Evolutionary conservation across 2,888 invertebrate genomes (phyloP), one percentile per base, ranked within the genome.

Genomic region (Cynaeus angustus): DNA sequence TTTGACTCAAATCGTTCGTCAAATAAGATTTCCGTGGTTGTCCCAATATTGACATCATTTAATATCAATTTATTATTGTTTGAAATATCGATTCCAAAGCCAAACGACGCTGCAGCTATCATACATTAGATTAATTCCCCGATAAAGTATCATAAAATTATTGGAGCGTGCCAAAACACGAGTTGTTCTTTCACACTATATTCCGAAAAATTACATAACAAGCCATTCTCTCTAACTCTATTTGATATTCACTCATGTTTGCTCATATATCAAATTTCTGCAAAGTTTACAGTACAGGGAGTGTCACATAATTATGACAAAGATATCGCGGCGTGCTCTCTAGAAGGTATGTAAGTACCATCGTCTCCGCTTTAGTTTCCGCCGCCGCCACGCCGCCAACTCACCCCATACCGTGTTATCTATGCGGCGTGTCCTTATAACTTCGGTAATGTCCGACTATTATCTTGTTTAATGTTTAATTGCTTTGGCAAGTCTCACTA

Each of bases 381-480:
- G 66, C 38, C 41, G 33, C 28, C 30, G 50, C 33, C 33, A 33
- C 41, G 41, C 48, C 53, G 45, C 30, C 55, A 30, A 65, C 43
- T 53, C 65, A 33, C 55, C 65, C 65, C 53, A 28, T 55, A 52
- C 38, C 55, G 55, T 56, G 55, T 48, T 66, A 55, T 66, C 66
- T 48, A 52, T 67, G 59, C 67, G 67, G 59, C 67, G 59, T 58
- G 67, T 59, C 67, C 67, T 58, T 52, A 67, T 45, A 59, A 59
- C 67, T 62, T 68, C 62, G 55, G 61, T 68, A 68, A 68, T 68
- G 68, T 55, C 68, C 68, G 71, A 71, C 77, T 76, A 78, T 78
- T 79, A 79, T 78, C 78, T 78, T 75, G 77, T 78, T 77, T 75
- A 77, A 78, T 75, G 77, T 79, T 77, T 79, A 78, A 79, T 79